phyloP scores from a whole-genome alignment of 2,888 invertebrate genomes.

The Amphipoea oculea region DNA sequence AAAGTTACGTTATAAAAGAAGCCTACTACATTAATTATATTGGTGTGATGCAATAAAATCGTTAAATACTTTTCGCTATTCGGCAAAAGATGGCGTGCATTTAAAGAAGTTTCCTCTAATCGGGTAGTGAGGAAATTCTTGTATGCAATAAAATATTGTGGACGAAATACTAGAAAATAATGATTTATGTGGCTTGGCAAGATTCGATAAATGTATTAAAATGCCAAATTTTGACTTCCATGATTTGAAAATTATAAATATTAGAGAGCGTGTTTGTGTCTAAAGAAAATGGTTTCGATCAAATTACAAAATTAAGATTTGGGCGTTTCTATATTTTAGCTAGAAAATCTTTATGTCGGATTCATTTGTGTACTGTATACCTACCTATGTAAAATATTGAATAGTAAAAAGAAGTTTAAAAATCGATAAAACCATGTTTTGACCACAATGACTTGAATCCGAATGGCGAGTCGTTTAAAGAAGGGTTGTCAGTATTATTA shows the following conservation, averaged over 20 bases:
- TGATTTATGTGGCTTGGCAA: conserved; percentile 46
- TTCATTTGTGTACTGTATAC: conserved; percentile 19
- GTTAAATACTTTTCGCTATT: conserved; percentile 5
- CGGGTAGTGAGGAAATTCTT: conserved; percentile 9
- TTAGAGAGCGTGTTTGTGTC: conserved; percentile 48
- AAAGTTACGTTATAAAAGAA: neutral
- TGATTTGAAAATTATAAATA: conserved; percentile 47
- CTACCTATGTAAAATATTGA: conserved; percentile 24
- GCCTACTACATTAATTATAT: conserved; percentile 10
- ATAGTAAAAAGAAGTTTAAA: conserved; percentile 12
- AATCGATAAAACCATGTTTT: conserved; percentile 54
- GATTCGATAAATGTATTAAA: conserved; percentile 52
- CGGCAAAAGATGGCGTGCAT: conserved; percentile 17
- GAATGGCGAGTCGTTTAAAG: neutral
- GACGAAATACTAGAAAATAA: conserved; percentile 23
- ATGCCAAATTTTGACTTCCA: conserved; percentile 67
- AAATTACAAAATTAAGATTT: conserved; percentile 12
- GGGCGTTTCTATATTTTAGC: conserved; percentile 25
- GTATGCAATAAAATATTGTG: conserved; percentile 16
- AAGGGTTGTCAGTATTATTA: neutral
- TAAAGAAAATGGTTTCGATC: conserved; percentile 37
- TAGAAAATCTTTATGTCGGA: conserved; percentile 32
- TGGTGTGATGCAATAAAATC: conserved; percentile 27
- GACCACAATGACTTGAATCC: neutral
- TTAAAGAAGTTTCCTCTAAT: conserved; percentile 4